Conservation (phyloP, 1,140 invertebrate species). For the Augochlora pura region DNA sequence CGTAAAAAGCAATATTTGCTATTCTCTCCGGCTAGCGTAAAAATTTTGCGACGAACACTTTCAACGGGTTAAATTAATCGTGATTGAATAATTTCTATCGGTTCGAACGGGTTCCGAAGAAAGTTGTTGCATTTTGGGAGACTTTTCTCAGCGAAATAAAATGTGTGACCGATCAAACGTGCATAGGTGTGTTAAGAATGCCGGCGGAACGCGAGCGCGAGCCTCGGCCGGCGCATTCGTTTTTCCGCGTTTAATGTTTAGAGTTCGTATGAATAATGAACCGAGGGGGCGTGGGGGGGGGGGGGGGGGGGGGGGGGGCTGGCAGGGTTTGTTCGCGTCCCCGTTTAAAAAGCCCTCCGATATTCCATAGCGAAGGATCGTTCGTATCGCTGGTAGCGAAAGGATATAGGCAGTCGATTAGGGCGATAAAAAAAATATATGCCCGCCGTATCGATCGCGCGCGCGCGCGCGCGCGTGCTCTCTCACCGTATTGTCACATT, state of each 20-base stretch:
- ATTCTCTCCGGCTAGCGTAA: no score
- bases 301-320: no score
- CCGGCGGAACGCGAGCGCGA: not conserved
- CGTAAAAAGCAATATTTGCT: no score
- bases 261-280: conserved; percentile 45
- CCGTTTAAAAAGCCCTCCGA: not conserved
- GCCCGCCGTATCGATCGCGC: conserved; percentile 6
- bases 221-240: not conserved
- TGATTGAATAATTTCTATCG: no score
- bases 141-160: no score
- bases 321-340: conserved; percentile 10
- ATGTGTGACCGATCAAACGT: not conserved
- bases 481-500: conserved; percentile 18
- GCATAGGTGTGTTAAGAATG: conserved; percentile 3
- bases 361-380: no score
- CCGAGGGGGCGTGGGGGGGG: no score
- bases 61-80: no score
- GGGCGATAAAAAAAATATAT: not conserved
- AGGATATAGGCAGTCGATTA: conserved; percentile 39
- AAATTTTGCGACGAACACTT: no score
- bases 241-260: conserved; percentile 36
- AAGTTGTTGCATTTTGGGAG: no score
- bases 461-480: conserved; percentile 15
- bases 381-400: not conserved
- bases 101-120: no score